Base-by-base conservation (phyloP, 2,113 vertebrate species). In the Suncus etruscus region DNA sequence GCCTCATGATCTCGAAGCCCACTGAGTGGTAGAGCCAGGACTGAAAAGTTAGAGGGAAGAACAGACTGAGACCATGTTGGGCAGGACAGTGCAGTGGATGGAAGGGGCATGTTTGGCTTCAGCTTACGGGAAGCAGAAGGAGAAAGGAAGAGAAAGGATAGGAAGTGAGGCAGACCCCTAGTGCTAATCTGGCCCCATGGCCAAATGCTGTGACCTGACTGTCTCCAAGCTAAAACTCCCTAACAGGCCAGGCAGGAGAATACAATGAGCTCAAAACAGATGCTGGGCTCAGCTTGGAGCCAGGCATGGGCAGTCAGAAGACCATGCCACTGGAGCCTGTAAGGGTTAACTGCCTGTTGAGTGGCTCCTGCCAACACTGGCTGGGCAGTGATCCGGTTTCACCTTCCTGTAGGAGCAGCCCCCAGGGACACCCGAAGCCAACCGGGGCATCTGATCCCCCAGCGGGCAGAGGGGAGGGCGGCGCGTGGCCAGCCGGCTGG, bases 371-470 rank as follows among this genome's bases (percentile, higher is more conserved):
- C 93, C 89, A 93, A 89, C 48, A 85, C 1, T 32, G 73, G 86
- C 63, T 94, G 74, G 32, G 84, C 78, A 25, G 70, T 9, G 88
- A 89, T 96, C 90, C 6, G 29, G 80, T 95, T 94, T 92, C 91
- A 76, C 82, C 94, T 95, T 95, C 94, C 92, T 92, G 82, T 92
- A 91, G 84, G 87, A 96, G 95, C 86, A 96, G 87, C 89, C 92
- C 65, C 65, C 92, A 20, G 50, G 92, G 92, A 93, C 87, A 96
- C 83, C 80, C 9, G 68, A 95, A 96, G 89, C 94, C 94, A 96
- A 69, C 63, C 18, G 0, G 92, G 87, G 92, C 87, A 95, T 94
- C 92, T 91, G 94, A 95, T 95, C 87, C 87, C 61, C 29, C 14
- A 70, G 61, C 61, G 6, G 94, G 86, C 89, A 87, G 50, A 79